These are phyloP conservation scores for Aphis gossypii DNA, from an alignment of 1,140 invertebrate species.

Conservation along the genomic window DNA sequence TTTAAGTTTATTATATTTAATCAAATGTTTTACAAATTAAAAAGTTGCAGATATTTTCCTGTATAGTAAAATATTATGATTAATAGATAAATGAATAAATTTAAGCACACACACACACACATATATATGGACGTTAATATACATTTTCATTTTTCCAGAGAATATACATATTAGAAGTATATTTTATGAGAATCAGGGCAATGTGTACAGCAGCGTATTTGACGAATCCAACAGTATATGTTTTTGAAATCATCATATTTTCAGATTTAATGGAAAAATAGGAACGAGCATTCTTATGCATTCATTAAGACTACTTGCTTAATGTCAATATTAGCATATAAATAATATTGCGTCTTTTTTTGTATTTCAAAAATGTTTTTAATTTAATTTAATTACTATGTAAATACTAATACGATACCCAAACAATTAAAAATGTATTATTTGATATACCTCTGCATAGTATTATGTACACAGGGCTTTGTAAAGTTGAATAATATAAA, in stretches of 20 bases:
- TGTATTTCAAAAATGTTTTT: neutral
- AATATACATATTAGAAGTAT: neutral
- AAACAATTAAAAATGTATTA: slow-evolving; percentile 2
- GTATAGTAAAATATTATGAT: neutral
- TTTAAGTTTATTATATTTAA: neutral
- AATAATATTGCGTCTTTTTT: neutral
- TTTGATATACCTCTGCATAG: neutral
- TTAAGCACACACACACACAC: no score
- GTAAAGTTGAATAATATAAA: neutral
- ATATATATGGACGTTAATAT: neutral
- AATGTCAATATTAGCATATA: neutral
- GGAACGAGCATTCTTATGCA: neutral
- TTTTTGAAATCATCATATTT: neutral
- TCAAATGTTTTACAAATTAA: no score
- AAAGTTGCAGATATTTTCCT: no score
- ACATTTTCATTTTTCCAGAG: neutral
- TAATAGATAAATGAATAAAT: no score
- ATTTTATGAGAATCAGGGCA: neutral
- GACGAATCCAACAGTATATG: neutral
- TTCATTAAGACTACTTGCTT: neutral
- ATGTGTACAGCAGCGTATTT: neutral
- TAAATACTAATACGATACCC: neutral
- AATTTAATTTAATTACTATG: slow-evolving; percentile 20
- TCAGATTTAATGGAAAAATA: neutral
- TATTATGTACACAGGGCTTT: neutral